Evolutionary conservation across 2,113 vertebrate species (phyloP), one percentile per base, ranked within the genome.

Genomic region (Anoplopoma fimbria): DNA sequence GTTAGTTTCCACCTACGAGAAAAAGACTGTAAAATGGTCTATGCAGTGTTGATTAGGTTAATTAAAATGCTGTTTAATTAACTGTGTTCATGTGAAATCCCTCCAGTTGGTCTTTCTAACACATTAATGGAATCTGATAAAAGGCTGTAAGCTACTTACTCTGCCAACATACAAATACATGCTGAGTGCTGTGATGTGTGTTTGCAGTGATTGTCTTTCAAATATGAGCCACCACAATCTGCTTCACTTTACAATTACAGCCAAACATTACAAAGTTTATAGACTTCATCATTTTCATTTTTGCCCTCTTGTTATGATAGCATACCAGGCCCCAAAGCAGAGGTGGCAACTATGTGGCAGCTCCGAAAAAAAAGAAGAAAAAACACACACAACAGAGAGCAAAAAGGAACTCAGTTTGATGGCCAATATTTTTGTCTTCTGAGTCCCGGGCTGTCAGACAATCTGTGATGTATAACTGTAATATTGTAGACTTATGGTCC

Each of bases 11-110:
- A 67, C 29, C 17, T 31, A 14, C 0, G 2, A 45, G 58, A 72
- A 57, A 19, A 64, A 61, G 57, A 34, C 34, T 38, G n/a, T 68
- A 21, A 34, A 80, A 83, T 2, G 40, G 2, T 69, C 38, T 29
- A 49, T 33, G 36, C 58, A 1, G 57, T 57, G 60, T 58, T 67
- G 71, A 90, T 82, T 57, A 69, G 33, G 64, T 79, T 75, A 73
- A 80, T 77, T 58, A 34, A 77, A 84, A 64, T 12, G 12, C 29
- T 49, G 40, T 71, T 68, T 78, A 75, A 81, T 86, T 67, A 80
- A 77, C 68, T 82, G 53, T 71, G 62, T 81, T 87, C 55, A 62
- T 80, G 53, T 79, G 61, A 60, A 70, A 87, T 82, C 65, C 31
- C 69, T 83, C 31, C 73, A 51, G 57, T 82, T 38, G 58, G 23